Percentiles rank a stretch among this genome's conserved stretches.
Evolutionary conservation across 2,113 vertebrate species (phyloP).

Genomic region (Indicator maculatus): DNA sequence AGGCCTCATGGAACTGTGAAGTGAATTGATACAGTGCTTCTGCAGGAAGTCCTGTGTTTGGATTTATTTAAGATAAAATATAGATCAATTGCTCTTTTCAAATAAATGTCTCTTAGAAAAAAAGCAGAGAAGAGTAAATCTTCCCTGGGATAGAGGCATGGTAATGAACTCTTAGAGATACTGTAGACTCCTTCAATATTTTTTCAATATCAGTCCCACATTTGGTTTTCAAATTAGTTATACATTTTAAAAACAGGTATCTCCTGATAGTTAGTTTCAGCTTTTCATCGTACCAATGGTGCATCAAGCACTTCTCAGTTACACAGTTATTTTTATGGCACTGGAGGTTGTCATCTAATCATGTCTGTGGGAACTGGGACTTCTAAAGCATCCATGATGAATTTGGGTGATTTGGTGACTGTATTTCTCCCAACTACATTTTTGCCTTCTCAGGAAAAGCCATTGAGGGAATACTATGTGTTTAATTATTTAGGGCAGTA

Average conservation of each 20-base stretch:
- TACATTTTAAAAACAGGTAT: not conserved
- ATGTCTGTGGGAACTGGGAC: not conserved
- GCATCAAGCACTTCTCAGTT: not conserved
- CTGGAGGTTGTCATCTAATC: not conserved
- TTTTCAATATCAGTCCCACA: not conserved
- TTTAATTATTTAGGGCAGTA: constrained; percentile 9
- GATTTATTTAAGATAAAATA: not conserved
- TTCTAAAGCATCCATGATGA: not conserved
- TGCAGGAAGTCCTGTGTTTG: not conserved
- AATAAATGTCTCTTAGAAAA: not conserved
- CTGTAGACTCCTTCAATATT: not conserved
- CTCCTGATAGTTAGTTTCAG: not conserved
- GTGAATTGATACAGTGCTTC: not conserved
- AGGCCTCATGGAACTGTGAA: not conserved
- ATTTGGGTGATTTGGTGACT: not conserved
- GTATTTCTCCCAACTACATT: not conserved
- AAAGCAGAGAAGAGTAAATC: not conserved
- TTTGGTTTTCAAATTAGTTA: not conserved
- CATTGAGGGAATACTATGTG: not conserved
- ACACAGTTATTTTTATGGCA: not conserved
- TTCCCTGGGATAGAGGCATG: not conserved
- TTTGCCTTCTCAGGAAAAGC: not conserved
- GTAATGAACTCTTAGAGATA: not conserved
- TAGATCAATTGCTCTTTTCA: not conserved
- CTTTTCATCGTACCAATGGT: not conserved